Evolutionary conservation across 2,797 vertebrate species (phyloP), one percentile per base, ranked within the genome.

Genomic region (Microcaecilia unicolor): DNA sequence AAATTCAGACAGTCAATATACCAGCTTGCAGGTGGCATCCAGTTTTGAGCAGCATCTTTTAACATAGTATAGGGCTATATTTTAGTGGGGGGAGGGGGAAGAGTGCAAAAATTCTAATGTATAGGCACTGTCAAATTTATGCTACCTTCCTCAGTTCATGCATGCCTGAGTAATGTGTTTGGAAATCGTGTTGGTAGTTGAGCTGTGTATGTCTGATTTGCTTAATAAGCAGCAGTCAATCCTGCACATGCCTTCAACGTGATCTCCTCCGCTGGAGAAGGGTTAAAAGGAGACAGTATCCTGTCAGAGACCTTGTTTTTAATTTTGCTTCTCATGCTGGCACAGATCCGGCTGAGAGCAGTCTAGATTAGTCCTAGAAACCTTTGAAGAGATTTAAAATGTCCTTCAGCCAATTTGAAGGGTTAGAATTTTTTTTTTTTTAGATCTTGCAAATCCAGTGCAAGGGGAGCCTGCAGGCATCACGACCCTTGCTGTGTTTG

Each of bases 371-470:
- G 78, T 84, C 82, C 67, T 41, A 76, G 80, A 81, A 81, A 83
- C 80, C 81, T 87, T 85, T 85, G 78, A 86, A 86, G 80, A 85
- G 79, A 84, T 87, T 86, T 87, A 87, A 93, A 88, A 96, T 91
- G 92, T 94, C 92, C 93, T 93, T 97, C 90, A 89, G 87, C 77
- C 83, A 58, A 81, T 81, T 82, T 90, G 86, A 93, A 91, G 90
- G 87, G n/a, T n/a, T n/a, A n/a, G n/a, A n/a, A n/a, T n/a, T n/a
- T n/a, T n/a, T n/a, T n/a, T n/a, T n/a, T n/a, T n/a, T 90, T 93
- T 94, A 92, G 91, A 90, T 95, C 90, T 93, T 88, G 88, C 89
- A 90, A 93, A 95, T 93, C 89, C 91, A 92, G 94, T 93, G 93
- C 90, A 96, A 92, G 93, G 93, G n/a, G 86, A 87, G 83, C 91